Percentiles rank a stretch among this genome's conserved stretches.
These are phyloP conservation scores for Pangasianodon hypophthalmus DNA, from an alignment of 2,113 vertebrate species.

Conservation along the genomic window DNA sequence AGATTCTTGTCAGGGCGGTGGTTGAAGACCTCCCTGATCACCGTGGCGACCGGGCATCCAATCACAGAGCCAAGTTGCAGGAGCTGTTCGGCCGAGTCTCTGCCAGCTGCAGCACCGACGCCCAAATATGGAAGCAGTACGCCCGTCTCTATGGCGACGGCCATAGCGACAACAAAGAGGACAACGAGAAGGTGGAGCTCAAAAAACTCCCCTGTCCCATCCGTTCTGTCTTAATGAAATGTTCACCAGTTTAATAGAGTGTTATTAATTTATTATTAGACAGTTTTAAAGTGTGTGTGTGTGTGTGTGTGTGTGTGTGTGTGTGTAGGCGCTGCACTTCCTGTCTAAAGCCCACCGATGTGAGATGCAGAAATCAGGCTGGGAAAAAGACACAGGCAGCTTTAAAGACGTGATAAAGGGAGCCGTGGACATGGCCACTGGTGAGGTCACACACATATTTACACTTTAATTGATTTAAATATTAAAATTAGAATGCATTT, in stretches of 20 bases:
- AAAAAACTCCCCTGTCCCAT: background rate
- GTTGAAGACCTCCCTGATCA: conserved; percentile 76
- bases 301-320: conserved; percentile 36
- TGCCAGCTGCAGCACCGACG: conserved; percentile 82
- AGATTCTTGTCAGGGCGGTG: conserved; percentile 84
- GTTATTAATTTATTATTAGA: background rate
- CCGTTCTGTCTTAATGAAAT: background rate
- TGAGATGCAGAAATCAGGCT: conserved; percentile 81
- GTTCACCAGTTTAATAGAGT: background rate
- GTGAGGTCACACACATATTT: conserved; percentile 66
- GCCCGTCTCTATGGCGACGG: conserved; percentile 83
- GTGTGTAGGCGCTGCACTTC: conserved; percentile 84
- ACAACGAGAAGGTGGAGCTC: conserved; percentile 84
- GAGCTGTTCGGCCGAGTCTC: conserved; percentile 89
- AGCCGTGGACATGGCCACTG: conserved; percentile 81
- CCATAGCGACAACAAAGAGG: conserved; percentile 72
- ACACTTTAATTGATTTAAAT: background rate
- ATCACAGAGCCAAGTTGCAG: conserved; percentile 77
- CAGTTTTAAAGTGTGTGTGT: background rate
- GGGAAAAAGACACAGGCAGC: conserved; percentile 84
- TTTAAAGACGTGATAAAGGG: conserved; percentile 84
- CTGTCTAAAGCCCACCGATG: conserved; percentile 91
- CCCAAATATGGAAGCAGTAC: conserved; percentile 86
- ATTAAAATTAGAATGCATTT: background rate
- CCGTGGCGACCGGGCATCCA: conserved; percentile 69